Evolutionary conservation across 1,140 invertebrate genomes (phyloP).

Genomic region (Pteromalus puparum): DNA sequence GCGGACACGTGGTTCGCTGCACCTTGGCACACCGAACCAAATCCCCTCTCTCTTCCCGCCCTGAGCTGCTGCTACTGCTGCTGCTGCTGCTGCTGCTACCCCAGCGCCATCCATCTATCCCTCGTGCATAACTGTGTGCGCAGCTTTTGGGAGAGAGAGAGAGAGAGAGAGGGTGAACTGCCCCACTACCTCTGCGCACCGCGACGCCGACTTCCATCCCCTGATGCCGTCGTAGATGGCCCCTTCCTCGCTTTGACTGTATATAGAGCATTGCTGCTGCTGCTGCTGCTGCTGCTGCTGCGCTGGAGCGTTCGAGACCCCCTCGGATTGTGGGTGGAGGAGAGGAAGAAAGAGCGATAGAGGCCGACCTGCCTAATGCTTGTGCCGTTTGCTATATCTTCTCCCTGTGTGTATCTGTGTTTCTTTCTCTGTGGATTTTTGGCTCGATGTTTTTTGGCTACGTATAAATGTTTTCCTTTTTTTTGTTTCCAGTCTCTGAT

Average conservation of each 20-base stretch:
- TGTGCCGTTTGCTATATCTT: background rate
- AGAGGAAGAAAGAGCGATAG: background rate
- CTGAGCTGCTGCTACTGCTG: too few relatives aligned
- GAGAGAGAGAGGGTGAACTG: background rate
- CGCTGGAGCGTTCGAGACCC: background rate
- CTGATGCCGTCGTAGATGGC: background rate
- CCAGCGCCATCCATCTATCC: background rate
- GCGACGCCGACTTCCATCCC: background rate
- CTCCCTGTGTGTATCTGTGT: background rate
- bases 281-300: background rate
- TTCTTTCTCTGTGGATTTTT: background rate
- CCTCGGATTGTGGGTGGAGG: background rate
- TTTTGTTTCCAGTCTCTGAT: background rate
- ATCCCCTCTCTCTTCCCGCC: conserved; percentile 50
- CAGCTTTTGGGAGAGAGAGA: background rate
- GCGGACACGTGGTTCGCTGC: conserved; percentile 70
- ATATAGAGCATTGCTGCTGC: background rate
- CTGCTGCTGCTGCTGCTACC: background rate
- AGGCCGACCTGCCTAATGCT: background rate
- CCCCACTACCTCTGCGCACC: background rate
- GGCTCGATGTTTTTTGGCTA: background rate
- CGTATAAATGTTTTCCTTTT: background rate
- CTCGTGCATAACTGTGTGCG: background rate
- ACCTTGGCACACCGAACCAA: conserved; percentile 66
- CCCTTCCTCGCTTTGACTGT: conserved; percentile 4